Conservation (phyloP, 2,888 invertebrate species). For the Abrostola triplasia region DNA sequence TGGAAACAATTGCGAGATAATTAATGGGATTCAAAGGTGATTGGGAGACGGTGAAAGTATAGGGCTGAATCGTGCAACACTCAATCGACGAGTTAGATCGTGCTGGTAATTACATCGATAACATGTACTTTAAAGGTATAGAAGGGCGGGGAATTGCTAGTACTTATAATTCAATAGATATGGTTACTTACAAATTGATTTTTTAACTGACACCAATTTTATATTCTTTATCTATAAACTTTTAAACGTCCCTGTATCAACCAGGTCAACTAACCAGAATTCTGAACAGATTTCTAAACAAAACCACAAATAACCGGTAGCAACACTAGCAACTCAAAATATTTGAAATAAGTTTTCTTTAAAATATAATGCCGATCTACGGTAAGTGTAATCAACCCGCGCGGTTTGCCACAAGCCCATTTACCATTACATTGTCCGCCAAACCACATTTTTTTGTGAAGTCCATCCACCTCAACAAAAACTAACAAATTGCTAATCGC, state of each 20-base stretch:
- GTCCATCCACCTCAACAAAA: constrained; percentile 47
- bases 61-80: constrained; percentile 49
- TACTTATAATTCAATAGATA: constrained; percentile 41
- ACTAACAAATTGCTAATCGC: constrained; percentile 42
- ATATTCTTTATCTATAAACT: constrained; percentile 6
- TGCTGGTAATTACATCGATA: constrained; percentile 42
- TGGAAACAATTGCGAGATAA: constrained; percentile 43
- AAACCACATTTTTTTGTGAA: constrained; percentile 39
- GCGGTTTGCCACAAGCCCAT: constrained; percentile 41
- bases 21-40: constrained; percentile 41
- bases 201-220: constrained; percentile 21
- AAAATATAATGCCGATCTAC: constrained; percentile 22
- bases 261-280: constrained; percentile 18
- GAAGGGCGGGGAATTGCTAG: constrained; percentile 27
- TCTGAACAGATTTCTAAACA: neutral
- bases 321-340: constrained; percentile 16
- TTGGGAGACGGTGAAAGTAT: constrained; percentile 44
- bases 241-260: constrained; percentile 15
- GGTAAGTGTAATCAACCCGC: constrained; percentile 39
- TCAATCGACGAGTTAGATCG: constrained; percentile 50
- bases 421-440: constrained; percentile 22
- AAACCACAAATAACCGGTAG: constrained; percentile 7
- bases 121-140: constrained; percentile 31
- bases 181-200: constrained; percentile 23
- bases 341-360: neutral